These are phyloP conservation scores for Mormyrops attenuatus DNA, from an alignment of 2,797 vertebrate species.

Conservation along the genomic window DNA sequence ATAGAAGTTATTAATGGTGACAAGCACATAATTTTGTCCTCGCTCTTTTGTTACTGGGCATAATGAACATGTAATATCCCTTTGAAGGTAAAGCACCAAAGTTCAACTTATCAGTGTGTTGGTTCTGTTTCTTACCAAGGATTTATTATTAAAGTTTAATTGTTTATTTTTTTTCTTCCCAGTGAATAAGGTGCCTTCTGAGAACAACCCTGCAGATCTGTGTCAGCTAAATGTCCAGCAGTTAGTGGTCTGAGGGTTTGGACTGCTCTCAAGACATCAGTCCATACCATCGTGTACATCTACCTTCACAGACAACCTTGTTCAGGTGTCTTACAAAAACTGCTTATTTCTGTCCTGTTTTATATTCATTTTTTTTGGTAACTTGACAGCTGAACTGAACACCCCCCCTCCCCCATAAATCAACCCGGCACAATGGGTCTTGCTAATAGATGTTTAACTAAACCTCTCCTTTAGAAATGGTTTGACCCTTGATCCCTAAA, in stretches of 20 bases:
- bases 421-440: constrained; percentile 60
- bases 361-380: not conserved
- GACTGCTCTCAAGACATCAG: not conserved
- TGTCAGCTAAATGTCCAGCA: not conserved
- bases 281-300: not conserved
- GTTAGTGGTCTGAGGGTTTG: not conserved
- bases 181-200: not conserved
- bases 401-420: constrained; percentile 61
- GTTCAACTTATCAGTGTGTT: not conserved
- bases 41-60: not conserved
- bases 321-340: not conserved
- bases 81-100: not conserved
- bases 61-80: not conserved
- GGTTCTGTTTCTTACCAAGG: not conserved
- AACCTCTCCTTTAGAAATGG: constrained; percentile 72
- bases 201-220: not conserved
- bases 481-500: constrained; percentile 67
- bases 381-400: constrained; percentile 53
- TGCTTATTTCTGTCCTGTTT: not conserved
- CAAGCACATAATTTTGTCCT: not conserved
- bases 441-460: constrained; percentile 78
- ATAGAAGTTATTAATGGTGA: not conserved
- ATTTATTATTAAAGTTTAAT: not conserved
- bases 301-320: not conserved
- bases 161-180: not conserved